These are phyloP conservation scores for Acrocyrtus sp. DNA, from an alignment of 2,888 invertebrate species.

Conservation along the genomic window DNA sequence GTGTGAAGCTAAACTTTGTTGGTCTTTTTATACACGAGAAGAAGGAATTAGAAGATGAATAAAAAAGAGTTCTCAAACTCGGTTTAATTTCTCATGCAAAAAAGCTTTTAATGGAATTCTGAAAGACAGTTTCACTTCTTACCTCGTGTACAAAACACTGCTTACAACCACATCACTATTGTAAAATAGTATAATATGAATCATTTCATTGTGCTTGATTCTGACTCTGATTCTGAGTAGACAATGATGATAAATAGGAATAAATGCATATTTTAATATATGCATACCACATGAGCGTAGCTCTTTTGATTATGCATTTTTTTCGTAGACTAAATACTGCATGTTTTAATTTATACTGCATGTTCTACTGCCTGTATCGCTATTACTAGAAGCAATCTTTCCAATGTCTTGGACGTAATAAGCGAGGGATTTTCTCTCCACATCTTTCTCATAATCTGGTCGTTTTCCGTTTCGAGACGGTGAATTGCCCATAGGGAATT, in stretches of 20 bases:
- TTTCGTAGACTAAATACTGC: too few species aligned
- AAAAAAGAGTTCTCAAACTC: slow-evolving; percentile 36
- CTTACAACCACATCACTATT: background rate
- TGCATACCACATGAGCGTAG: too few species aligned
- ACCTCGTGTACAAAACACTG: background rate
- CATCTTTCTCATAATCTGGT: slow-evolving; percentile 50
- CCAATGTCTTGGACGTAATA: slow-evolving; percentile 5
- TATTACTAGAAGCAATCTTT: background rate
- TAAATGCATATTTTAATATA: too few species aligned
- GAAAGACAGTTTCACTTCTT: background rate
- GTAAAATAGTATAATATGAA: background rate
- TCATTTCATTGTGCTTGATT: background rate
- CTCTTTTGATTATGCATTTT: too few species aligned
- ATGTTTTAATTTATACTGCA: too few species aligned
- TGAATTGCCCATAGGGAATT: slow-evolving; percentile 53
- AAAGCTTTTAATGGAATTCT: slow-evolving; percentile 46
- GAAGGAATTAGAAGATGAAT: slow-evolving; percentile 6
- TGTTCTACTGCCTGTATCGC: too few species aligned
- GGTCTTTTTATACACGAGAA: slow-evolving; percentile 11
- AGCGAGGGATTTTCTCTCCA: slow-evolving; percentile 42
- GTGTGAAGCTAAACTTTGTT: slow-evolving; percentile 25
- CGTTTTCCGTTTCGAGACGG: slow-evolving; percentile 9
- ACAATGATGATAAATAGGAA: too few species aligned
- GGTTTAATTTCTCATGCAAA: slow-evolving; percentile 46
- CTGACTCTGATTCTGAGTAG: too few species aligned